These are phyloP conservation scores for Vanacampus margaritifer DNA, from an alignment of 2,113 vertebrate species.

Conservation along the genomic window DNA sequence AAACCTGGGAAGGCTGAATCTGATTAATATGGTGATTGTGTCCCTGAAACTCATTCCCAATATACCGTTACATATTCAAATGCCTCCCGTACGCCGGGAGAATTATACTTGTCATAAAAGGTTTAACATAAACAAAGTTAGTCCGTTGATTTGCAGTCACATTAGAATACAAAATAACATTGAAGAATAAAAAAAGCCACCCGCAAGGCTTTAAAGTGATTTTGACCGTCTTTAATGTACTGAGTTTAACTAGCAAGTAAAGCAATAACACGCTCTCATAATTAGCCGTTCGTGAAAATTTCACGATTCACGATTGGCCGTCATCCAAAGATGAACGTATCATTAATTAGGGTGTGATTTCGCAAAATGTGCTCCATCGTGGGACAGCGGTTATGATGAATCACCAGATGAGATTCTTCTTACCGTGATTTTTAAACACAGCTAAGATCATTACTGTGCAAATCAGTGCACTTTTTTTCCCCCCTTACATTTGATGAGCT, in stretches of 20 bases:
- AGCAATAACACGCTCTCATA: conserved; percentile 3
- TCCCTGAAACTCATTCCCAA: background rate
- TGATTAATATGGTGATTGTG: background rate
- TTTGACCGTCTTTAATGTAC: conserved; percentile 7
- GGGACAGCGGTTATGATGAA: background rate
- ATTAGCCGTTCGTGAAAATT: conserved; percentile 18
- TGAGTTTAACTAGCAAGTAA: conserved; percentile 19
- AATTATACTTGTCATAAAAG: background rate
- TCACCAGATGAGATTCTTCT: conserved; percentile 2
- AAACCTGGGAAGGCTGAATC: background rate
- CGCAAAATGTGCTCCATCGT: conserved; percentile 18
- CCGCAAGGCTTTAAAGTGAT: too few relatives aligned
- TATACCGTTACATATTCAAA: background rate
- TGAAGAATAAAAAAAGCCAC: background rate
- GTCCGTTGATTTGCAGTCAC: background rate
- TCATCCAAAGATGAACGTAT: conserved; percentile 22
- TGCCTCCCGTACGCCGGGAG: background rate
- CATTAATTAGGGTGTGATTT: conserved; percentile 38
- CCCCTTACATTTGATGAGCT: too few relatives aligned
- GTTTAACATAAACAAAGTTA: background rate
- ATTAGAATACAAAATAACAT: background rate
- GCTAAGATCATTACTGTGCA: too few relatives aligned
- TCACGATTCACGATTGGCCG: conserved; percentile 17
- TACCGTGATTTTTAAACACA: background rate
- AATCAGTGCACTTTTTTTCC: too few relatives aligned